Conservation (phyloP, 2,888 invertebrate genomes). For the Caenorhabditis uteleia region DNA sequence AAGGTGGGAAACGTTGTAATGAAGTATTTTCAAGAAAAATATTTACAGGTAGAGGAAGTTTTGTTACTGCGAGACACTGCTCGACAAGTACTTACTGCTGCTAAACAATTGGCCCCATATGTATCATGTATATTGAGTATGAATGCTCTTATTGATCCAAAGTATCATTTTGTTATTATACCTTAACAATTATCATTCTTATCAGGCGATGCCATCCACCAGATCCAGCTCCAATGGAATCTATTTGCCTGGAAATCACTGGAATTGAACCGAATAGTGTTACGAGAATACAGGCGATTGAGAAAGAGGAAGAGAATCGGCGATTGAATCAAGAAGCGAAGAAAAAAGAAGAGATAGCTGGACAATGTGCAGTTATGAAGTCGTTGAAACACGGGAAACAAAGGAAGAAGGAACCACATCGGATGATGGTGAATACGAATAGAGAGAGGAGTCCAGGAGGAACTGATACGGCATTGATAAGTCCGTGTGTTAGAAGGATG, state of each 20-base stretch:
- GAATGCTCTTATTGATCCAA: conserved; percentile 53
- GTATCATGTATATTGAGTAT: conserved; percentile 51
- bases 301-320: conserved; percentile 54
- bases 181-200: neutral
- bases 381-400: conserved; percentile 43
- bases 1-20: conserved; percentile 31
- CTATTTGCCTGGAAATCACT: conserved; percentile 69
- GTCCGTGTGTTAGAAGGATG: conserved; percentile 40
- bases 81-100: conserved; percentile 45
- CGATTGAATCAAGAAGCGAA: conserved; percentile 41
- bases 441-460: conserved; percentile 58
- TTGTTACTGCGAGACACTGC: conserved; percentile 40
- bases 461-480: conserved; percentile 49
- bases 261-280: conserved; percentile 71
- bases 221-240: conserved; percentile 68
- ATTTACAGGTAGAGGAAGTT: conserved; percentile 42
- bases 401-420: conserved; percentile 26
- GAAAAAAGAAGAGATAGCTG: conserved; percentile 41
- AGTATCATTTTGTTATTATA: conserved; percentile 13
- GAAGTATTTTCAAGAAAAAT: conserved; percentile 3
- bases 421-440: conserved; percentile 39
- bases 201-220: conserved; percentile 56
- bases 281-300: conserved; percentile 47
- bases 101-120: conserved; percentile 48
- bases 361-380: conserved; percentile 34